Conservation (phyloP, 1,140 invertebrate species). For the Antheraea pernyi region DNA sequence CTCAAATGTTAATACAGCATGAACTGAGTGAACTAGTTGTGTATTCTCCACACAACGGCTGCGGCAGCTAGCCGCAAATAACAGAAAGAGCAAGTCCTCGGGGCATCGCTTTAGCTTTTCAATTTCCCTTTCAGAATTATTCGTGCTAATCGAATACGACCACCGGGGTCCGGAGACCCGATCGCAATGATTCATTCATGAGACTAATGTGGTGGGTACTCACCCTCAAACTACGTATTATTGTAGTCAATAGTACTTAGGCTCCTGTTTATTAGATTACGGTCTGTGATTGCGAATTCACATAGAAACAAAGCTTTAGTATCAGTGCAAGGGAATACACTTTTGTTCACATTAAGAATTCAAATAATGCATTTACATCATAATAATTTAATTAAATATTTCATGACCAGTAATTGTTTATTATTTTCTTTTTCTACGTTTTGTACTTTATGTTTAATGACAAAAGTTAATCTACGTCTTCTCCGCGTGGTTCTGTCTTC, state of each 20-base stretch:
- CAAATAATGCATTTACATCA: no score
- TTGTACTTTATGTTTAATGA: no score
- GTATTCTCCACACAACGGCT: slow-evolving; percentile 53
- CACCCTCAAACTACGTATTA: slow-evolving; percentile 41
- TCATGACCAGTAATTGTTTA: no score
- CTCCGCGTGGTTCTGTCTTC: no score
- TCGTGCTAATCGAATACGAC: slow-evolving; percentile 76
- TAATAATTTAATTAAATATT: no score
- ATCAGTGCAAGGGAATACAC: no score
- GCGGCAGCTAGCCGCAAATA: slow-evolving; percentile 60
- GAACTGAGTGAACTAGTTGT: slow-evolving; percentile 46
- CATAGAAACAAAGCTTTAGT: background rate
- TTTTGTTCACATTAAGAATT: no score
- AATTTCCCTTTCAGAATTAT: slow-evolving; percentile 78
- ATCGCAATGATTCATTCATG: slow-evolving; percentile 75
- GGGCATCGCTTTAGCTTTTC: slow-evolving; percentile 76
- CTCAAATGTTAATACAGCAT: background rate
- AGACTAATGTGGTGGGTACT: slow-evolving; percentile 58
- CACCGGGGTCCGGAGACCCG: slow-evolving; percentile 54
- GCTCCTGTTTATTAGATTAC: background rate
- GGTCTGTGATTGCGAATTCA: background rate
- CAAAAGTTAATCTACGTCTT: no score
- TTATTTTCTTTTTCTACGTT: no score
- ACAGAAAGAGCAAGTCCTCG: slow-evolving; percentile 76
- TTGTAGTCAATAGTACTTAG: slow-evolving; percentile 30